phyloP scores from a whole-genome alignment of 2,113 vertebrate species.

The Tapirus terrestris region DNA sequence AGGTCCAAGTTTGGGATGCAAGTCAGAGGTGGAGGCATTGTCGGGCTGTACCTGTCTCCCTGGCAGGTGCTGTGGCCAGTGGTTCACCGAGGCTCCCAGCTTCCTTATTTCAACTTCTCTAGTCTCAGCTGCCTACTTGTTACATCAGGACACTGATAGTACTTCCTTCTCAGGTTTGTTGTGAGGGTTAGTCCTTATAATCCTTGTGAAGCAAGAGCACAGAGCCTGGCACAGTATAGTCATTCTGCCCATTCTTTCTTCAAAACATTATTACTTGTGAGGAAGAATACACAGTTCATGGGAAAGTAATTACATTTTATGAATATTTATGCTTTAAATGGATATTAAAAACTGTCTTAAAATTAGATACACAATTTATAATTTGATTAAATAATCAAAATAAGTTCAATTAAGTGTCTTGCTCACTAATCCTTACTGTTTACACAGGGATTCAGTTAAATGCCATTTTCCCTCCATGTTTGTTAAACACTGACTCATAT shows the following conservation, averaged over 20 bases:
- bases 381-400: background rate
- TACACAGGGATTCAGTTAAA: background rate
- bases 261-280: accelerated
- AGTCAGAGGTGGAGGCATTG: background rate
- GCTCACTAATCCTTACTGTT: background rate
- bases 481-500: accelerated
- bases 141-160: accelerated
- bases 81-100: too few species aligned
- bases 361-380: background rate
- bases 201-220: accelerated
- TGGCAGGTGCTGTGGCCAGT: background rate
- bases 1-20: accelerated
- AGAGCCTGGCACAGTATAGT: accelerated
- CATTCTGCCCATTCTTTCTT: background rate
- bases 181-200: background rate
- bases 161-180: accelerated
- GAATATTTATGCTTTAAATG: background rate
- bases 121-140: background rate
- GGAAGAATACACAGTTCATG: background rate
- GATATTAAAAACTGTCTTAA: background rate
- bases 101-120: accelerated
- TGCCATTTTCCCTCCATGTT: background rate
- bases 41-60: too few species aligned
- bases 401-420: too few species aligned
- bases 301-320: background rate